A percentile compares a stretch with the other conserved stretches of the same genome.
These are phyloP conservation scores for Paragorgia papillata DNA, from an alignment of 92 coral and sea anemone species.

Conservation along the genomic window DNA sequence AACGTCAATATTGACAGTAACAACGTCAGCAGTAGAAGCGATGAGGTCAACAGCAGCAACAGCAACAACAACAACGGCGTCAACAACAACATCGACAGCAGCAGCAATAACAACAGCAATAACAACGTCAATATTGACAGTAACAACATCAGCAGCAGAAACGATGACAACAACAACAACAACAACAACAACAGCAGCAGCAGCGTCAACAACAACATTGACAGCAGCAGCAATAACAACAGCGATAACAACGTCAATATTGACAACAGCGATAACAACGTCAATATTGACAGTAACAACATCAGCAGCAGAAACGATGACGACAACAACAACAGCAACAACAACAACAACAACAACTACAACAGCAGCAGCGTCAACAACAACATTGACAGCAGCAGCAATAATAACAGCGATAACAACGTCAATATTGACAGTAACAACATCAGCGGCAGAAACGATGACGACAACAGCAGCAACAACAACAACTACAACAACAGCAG, in stretches of 20 bases:
- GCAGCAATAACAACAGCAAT: neutral
- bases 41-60: neutral
- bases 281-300: neutral
- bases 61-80: too few relatives aligned
- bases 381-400: neutral
- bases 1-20: neutral
- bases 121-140: neutral
- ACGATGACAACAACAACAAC: neutral
- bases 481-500: neutral
- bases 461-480: neutral
- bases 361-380: neutral
- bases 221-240: neutral
- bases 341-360: neutral
- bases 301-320: neutral
- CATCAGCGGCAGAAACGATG: too few relatives aligned
- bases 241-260: neutral
- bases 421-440: neutral
- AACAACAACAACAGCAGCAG: neutral
- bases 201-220: neutral
- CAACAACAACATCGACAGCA: neutral
- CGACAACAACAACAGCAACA: neutral
- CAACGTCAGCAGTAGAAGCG: too few relatives aligned
- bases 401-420: neutral
- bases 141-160: neutral
- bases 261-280: neutral